Evolutionary conservation across 2,113 vertebrate genomes (phyloP).

Genomic region (Siniperca knerii): DNA sequence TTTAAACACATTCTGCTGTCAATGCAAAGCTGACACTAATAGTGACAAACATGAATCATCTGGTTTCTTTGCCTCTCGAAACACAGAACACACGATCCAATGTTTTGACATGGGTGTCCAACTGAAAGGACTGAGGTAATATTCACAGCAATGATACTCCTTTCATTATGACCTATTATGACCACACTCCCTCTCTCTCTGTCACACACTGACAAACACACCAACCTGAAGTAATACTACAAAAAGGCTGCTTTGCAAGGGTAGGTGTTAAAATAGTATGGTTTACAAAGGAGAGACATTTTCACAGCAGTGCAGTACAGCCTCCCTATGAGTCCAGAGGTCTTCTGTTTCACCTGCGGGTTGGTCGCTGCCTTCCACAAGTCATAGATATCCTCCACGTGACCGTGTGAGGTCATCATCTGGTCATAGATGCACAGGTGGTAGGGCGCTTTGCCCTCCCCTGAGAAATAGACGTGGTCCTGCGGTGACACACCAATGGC

Average conservation of each 20-base stretch:
- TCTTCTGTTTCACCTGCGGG: slow-evolving; percentile 84
- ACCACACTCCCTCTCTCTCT: neutral
- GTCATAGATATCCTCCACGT: slow-evolving; percentile 88
- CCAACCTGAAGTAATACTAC: slow-evolving; percentile 71
- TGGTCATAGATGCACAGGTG: slow-evolving; percentile 93
- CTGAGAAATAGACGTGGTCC: slow-evolving; percentile 91
- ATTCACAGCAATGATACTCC: slow-evolving; percentile 14
- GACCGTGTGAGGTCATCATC: slow-evolving; percentile 98
- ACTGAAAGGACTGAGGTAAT: slow-evolving; percentile 68
- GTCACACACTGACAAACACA: slow-evolving; percentile 1
- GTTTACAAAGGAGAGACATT: slow-evolving; percentile 89
- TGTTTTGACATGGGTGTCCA: slow-evolving; percentile 27
- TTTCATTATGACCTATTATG: neutral
- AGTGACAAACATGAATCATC: neutral
- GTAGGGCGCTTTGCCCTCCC: slow-evolving; percentile 92
- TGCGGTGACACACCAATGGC: slow-evolving; percentile 90
- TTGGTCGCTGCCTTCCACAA: slow-evolving; percentile 92
- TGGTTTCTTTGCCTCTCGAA: neutral
- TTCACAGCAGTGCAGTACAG: slow-evolving; percentile 91
- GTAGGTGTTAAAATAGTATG: slow-evolving; percentile 85
- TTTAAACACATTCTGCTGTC: slow-evolving; percentile 33
- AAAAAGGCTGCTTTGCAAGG: slow-evolving; percentile 92
- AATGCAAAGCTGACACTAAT: slow-evolving; percentile 3
- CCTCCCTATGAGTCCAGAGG: slow-evolving; percentile 84
- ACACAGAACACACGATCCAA: slow-evolving; percentile 10